phyloP scores from a whole-genome alignment of 1,140 invertebrate species.

The Lucilia sericata region DNA sequence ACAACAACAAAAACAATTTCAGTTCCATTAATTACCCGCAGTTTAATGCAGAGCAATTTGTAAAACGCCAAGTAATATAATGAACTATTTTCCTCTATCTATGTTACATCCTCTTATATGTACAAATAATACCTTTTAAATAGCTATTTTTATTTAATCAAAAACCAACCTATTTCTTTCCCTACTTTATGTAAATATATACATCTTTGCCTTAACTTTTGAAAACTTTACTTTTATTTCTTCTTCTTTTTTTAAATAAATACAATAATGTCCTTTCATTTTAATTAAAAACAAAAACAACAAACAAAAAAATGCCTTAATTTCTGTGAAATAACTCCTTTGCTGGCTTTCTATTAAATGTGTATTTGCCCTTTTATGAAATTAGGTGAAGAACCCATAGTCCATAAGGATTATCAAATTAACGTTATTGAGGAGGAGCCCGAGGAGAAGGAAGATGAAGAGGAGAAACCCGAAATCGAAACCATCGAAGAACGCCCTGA shows the following conservation, averaged over 20 bases:
- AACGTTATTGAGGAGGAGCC: conserved; percentile 63
- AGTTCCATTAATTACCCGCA: neutral
- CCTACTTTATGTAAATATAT: neutral
- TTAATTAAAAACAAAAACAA: conserved; percentile 7
- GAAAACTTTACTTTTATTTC: neutral
- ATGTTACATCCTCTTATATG: neutral
- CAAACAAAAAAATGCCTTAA: neutral
- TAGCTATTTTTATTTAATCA: neutral
- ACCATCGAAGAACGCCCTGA: conserved; percentile 59
- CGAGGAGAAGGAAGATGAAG: conserved; percentile 34
- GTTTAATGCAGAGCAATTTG: neutral
- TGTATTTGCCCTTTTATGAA: conserved; percentile 50
- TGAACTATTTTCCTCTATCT: conserved; percentile 7
- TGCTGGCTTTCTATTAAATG: conserved; percentile 47
- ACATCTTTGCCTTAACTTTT: neutral
- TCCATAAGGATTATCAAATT: conserved; percentile 61
- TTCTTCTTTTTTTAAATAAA: neutral
- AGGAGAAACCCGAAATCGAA: conserved; percentile 57
- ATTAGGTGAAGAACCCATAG: conserved; percentile 60
- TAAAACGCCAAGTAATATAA: neutral
- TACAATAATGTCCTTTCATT: neutral
- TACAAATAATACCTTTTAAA: too few relatives aligned
- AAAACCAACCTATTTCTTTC: neutral
- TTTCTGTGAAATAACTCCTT: neutral
- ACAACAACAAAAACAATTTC: neutral